Base-by-base conservation (phyloP, 2,113 vertebrate genomes). In the Takifugu bimaculatus region DNA sequence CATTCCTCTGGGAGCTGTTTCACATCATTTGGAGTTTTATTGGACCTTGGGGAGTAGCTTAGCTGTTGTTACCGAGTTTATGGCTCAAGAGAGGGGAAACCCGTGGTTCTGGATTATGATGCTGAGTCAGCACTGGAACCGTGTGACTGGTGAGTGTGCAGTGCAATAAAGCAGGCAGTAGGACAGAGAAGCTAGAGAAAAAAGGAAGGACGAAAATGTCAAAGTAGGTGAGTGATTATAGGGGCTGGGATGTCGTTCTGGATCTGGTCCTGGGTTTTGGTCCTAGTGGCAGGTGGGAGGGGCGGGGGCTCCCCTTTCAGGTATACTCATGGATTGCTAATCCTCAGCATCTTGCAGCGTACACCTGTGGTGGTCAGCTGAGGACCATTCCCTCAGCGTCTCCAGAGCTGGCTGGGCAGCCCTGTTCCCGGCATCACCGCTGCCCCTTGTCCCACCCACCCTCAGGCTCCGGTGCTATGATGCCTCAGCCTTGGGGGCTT, bases 381-480 rank as follows among this genome's bases (percentile, higher is more conserved):
- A 50, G 64, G 50, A 65, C 70, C 63, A 5, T 61, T 77, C 74
- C 66, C 75, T 63, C 64, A 61, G 68, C 75, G 70, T 65, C 73
- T 60, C 77, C 65, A 63, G 67, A 63, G 82, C 83, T 82, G 68
- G 72, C 63, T 43, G 69, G 79, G 77, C 53, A 69, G 58, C 79
- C 53, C 70, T 77, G 80, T 79, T 83, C 72, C 76, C 69, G 72
- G 80, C 75, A 78, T 88, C 75, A 55, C 55, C 75, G 68, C 49
- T 78, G 73, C 72, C 73, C 84, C 75, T 72, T 63, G 80, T 85
- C 85, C 87, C 83, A 73, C 85, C 87, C 85, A 74, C 85, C 88
- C 85, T 82, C 81, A 47, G 75, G 73, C 77, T 88, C 88, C 85
- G 83, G 79, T 86, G 91, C 86, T 91, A 92, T 69, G 88, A 91